phyloP scores from a whole-genome alignment of 2,888 invertebrate species.

The Zele albiditarsus region DNA sequence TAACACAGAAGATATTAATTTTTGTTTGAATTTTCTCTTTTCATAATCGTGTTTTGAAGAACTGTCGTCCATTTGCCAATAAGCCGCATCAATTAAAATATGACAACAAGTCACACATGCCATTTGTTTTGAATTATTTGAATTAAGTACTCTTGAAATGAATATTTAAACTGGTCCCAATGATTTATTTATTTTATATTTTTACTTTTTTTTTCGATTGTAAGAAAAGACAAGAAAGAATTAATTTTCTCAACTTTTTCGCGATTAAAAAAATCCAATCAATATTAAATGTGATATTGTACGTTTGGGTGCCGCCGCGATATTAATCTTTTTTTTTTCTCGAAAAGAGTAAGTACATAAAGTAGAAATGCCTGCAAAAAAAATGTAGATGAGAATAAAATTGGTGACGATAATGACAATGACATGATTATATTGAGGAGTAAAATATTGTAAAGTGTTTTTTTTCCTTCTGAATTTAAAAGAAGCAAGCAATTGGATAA shows the following conservation, averaged over 20 bases:
- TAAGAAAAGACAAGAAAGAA: not conserved
- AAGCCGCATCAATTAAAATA: too few relatives aligned
- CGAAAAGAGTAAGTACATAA: not conserved
- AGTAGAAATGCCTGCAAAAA: slow-evolving; percentile 3
- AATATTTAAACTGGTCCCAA: slow-evolving; percentile 33
- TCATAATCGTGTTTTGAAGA: not conserved
- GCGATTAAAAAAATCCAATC: not conserved
- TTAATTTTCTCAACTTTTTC: not conserved
- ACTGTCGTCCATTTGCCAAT: not conserved
- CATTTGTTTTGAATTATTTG: slow-evolving; percentile 12
- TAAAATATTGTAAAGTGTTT: not conserved
- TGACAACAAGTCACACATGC: not conserved
- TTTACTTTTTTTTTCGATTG: not conserved
- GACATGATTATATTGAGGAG: not conserved
- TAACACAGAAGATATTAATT: not conserved
- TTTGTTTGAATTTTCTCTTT: not conserved
- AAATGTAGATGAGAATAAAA: not conserved
- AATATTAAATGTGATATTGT: slow-evolving; percentile 2
- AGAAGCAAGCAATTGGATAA: slow-evolving; percentile 7
- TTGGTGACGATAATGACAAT: not conserved
- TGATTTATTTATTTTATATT: not conserved
- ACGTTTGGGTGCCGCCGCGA: not conserved
- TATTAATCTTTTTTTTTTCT: not conserved
- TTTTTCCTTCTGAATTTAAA: not conserved
- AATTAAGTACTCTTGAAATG: slow-evolving; percentile 35